phyloP scores from a whole-genome alignment of 2,888 invertebrate genomes.

The Lathronympha strigana region DNA sequence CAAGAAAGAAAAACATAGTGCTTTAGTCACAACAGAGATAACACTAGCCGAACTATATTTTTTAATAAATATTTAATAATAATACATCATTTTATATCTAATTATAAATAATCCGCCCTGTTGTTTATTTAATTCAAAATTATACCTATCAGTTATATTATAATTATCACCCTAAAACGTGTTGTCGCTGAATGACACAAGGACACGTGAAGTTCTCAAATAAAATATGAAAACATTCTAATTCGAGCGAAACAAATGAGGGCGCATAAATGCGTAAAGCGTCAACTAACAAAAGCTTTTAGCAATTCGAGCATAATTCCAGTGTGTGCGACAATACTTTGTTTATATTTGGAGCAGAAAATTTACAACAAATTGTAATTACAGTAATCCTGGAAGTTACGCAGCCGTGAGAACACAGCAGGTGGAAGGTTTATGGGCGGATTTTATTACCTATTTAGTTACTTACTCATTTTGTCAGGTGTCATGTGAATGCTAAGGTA shows the following conservation, averaged over 20 bases:
- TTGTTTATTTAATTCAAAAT: too few relatives aligned
- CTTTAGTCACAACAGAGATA: too few relatives aligned
- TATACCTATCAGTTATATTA: neutral
- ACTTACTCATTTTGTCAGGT: constrained; percentile 4
- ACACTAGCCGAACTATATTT: too few relatives aligned
- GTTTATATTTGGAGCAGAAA: constrained; percentile 54
- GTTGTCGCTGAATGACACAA: too few relatives aligned
- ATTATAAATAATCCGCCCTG: too few relatives aligned
- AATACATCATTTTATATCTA: too few relatives aligned
- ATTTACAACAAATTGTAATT: constrained; percentile 68
- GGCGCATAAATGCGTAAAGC: constrained; percentile 29
- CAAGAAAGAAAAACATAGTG: too few relatives aligned
- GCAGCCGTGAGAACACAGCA: constrained; percentile 26
- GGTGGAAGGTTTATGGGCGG: neutral
- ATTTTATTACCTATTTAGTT: constrained; percentile 1
- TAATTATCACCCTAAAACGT: neutral
- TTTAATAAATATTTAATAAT: too few relatives aligned
- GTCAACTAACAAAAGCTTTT: constrained; percentile 40
- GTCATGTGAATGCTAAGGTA: neutral
- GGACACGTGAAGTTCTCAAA: constrained; percentile 10
- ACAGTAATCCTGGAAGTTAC: constrained; percentile 39
- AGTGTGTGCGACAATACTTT: constrained; percentile 39
- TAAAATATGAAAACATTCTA: constrained; percentile 33
- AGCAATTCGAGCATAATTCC: constrained; percentile 39
- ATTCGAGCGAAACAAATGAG: constrained; percentile 24